A percentile compares a stretch with the other conserved stretches of the same genome.
phyloP scores from a whole-genome alignment of 1,140 invertebrate species.

The Pseudomyrmex dendroicus region DNA sequence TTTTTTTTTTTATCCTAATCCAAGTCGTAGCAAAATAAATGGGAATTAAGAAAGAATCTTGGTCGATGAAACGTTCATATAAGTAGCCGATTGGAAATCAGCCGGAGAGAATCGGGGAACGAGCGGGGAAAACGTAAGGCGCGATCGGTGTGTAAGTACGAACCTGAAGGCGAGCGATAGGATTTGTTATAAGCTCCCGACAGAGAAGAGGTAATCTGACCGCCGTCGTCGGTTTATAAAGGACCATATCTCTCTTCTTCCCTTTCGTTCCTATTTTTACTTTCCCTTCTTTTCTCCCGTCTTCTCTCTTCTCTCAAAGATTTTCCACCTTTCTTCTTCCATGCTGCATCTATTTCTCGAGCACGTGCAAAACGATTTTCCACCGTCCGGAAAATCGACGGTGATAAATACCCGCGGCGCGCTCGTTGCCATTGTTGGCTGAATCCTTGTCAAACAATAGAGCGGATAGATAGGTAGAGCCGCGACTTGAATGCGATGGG shows the following conservation, averaged over 20 bases:
- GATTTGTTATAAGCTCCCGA: constrained; percentile 57
- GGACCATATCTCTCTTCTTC: neutral
- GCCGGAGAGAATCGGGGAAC: constrained; percentile 7
- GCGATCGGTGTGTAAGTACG: constrained; percentile 45
- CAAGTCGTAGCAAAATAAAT: constrained; percentile 39
- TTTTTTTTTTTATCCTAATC: constrained; percentile 29
- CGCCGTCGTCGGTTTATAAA: constrained; percentile 55
- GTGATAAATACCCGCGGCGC: constrained; percentile 73
- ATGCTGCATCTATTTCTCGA: constrained; percentile 3
- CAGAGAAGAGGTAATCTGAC: constrained; percentile 57
- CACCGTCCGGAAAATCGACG: constrained; percentile 65
- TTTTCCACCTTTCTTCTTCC: neutral
- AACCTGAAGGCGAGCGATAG: constrained; percentile 34
- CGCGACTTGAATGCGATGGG: constrained; percentile 32
- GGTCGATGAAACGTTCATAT: constrained; percentile 47
- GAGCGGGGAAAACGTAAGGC: constrained; percentile 46
- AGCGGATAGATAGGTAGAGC: constrained; percentile 64
- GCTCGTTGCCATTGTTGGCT: constrained; percentile 72
- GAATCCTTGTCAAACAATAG: constrained; percentile 74
- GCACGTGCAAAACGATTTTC: constrained; percentile 50
- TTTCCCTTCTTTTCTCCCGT: neutral
- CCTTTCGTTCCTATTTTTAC: neutral
- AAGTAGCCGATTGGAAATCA: constrained; percentile 46
- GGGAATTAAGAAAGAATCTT: constrained; percentile 55
- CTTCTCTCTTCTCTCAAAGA: neutral